phyloP scores from a whole-genome alignment of 1,140 invertebrate genomes.

The Drosophila sulfurigaster region DNA sequence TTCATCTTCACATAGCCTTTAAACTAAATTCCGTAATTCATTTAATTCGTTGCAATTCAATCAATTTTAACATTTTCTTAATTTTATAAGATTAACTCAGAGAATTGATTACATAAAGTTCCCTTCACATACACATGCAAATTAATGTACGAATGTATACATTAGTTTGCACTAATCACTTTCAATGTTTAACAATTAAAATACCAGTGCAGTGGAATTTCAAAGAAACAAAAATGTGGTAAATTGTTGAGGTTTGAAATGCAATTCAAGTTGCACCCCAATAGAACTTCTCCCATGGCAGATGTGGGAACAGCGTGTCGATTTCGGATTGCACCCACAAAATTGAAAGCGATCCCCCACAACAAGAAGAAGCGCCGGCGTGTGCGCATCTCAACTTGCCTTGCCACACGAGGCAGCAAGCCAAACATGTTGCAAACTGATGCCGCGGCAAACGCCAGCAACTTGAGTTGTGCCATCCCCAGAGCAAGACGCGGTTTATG shows the following conservation, averaged over 20 bases:
- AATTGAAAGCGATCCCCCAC: background rate
- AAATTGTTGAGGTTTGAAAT: background rate
- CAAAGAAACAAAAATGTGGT: background rate
- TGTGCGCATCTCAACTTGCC: constrained; percentile 21
- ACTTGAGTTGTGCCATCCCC: constrained; percentile 22
- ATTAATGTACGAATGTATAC: background rate
- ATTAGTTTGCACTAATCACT: background rate
- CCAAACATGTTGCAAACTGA: background rate
- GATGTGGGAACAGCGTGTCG: background rate
- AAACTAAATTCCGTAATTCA: too few relatives aligned
- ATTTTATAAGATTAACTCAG: too few relatives aligned
- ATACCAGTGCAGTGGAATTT: background rate
- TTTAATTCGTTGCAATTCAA: too few relatives aligned
- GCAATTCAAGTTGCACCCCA: background rate
- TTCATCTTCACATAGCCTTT: too few relatives aligned
- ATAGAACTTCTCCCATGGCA: background rate
- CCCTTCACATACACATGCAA: too few relatives aligned
- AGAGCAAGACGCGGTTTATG: constrained; percentile 40
- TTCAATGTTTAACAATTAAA: background rate
- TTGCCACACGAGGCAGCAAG: background rate
- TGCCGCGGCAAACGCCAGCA: constrained; percentile 30
- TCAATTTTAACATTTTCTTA: too few relatives aligned
- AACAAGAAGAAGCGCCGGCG: constrained; percentile 41
- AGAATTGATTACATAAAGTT: too few relatives aligned
- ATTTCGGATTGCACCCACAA: constrained; percentile 20